A percentile compares a stretch with the other conserved stretches of the same genome.
Evolutionary conservation across 2,113 vertebrate species (phyloP).

Genomic region (Sula dactylatra): DNA sequence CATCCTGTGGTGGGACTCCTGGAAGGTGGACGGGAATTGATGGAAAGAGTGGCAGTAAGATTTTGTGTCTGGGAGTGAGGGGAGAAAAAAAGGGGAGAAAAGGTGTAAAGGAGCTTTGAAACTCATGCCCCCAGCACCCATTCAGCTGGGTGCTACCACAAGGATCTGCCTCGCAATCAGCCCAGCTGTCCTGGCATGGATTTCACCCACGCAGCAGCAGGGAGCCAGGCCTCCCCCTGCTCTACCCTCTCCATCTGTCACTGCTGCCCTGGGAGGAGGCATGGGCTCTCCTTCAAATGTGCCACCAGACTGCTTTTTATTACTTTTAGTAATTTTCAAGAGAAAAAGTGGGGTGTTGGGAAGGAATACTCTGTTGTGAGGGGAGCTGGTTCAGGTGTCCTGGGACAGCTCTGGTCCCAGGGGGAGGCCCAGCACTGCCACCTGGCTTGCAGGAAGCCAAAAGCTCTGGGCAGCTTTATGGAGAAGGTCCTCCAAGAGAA

Average conservation of each 20-base stretch:
- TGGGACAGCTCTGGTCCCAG: not conserved
- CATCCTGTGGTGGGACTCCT: not conserved
- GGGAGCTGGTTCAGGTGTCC: not conserved
- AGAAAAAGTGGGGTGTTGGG: not conserved
- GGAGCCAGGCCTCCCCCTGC: not conserved
- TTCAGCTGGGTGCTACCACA: accelerated
- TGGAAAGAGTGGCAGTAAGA: not conserved
- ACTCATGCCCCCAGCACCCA: not conserved
- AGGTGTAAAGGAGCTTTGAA: not conserved
- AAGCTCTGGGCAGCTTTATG: not conserved
- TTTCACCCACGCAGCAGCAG: not conserved
- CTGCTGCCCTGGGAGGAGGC: not conserved
- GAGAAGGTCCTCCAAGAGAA: not conserved
- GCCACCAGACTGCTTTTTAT: accelerated
- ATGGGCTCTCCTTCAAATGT: not conserved
- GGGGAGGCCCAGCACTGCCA: accelerated
- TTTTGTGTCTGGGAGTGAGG: not conserved
- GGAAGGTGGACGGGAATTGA: not conserved
- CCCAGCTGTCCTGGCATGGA: accelerated
- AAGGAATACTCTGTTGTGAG: not conserved
- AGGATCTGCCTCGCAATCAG: not conserved
- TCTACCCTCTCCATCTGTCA: not conserved
- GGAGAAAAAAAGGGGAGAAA: not conserved
- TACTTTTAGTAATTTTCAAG: not conserved
- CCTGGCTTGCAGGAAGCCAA: not conserved